A percentile compares a stretch with the other conserved stretches of the same genome.
Conservation (phyloP, 1,140 invertebrate genomes). For the Pristionchus pacificus region DNA sequence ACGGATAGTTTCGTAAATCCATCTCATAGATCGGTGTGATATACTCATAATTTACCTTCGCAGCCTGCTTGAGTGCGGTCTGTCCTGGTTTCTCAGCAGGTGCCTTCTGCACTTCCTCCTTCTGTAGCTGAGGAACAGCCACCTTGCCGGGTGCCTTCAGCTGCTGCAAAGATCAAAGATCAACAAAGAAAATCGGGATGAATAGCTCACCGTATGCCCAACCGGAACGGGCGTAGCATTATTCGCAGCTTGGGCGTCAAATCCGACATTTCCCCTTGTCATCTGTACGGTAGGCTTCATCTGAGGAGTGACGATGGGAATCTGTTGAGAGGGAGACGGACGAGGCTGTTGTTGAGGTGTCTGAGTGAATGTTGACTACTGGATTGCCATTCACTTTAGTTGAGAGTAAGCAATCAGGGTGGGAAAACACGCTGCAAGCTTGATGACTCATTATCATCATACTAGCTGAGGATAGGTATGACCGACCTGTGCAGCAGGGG, state of each 20-base stretch:
- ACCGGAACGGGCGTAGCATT: background rate
- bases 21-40: background rate
- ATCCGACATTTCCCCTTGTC: background rate
- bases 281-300: background rate
- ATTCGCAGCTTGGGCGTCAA: background rate
- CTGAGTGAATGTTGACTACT: too few species aligned
- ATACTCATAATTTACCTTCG: background rate
- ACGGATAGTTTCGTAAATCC: too few species aligned
- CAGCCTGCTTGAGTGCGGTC: constrained; percentile 12
- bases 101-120: background rate
- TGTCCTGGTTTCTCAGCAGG: constrained; percentile 6
- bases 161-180: too few species aligned
- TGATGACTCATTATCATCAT: too few species aligned
- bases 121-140: constrained; percentile 15
- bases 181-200: background rate
- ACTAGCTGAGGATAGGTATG: too few species aligned
- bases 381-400: too few species aligned
- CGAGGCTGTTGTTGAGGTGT: too few species aligned
- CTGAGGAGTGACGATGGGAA: too few species aligned
- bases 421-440: too few species aligned
- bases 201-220: background rate
- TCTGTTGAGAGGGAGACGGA: too few species aligned
- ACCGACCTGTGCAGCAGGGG: too few species aligned
- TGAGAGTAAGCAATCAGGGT: too few species aligned
- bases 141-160: background rate